phyloP scores from a whole-genome alignment of 2,113 vertebrate species.

The Tupaia chinensis region DNA sequence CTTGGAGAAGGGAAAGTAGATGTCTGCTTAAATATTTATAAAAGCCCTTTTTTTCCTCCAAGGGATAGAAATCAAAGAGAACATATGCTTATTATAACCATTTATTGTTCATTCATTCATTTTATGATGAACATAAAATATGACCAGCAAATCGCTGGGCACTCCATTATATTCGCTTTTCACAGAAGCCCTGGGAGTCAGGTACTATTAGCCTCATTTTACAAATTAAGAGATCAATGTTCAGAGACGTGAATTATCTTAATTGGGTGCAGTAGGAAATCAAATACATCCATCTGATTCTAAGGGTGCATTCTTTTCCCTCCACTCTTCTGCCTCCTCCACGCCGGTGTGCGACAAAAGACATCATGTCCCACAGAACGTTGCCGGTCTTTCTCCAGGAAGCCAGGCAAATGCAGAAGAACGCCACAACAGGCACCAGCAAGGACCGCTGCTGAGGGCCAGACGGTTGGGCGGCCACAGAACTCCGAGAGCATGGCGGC shows the following conservation, averaged over 20 bases:
- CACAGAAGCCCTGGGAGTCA: neutral
- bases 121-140: neutral
- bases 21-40: neutral
- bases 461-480: too few relatives aligned
- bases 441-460: neutral
- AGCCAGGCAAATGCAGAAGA: neutral
- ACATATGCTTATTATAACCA: neutral
- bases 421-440: neutral
- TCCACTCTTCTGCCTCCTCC: neutral
- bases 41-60: neutral
- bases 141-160: neutral
- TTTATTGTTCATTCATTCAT: neutral
- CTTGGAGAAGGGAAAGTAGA: neutral
- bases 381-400: neutral
- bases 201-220: neutral
- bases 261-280: constrained; percentile 14
- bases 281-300: constrained; percentile 13
- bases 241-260: constrained; percentile 46
- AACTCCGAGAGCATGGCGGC: neutral
- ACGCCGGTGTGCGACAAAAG: neutral
- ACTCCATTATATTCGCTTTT: neutral
- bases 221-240: constrained; percentile 34
- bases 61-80: neutral
- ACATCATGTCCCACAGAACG: neutral
- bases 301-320: neutral